Evolutionary conservation across 1,140 invertebrate species (phyloP).

Genomic region (Papilio aristodemus): DNA sequence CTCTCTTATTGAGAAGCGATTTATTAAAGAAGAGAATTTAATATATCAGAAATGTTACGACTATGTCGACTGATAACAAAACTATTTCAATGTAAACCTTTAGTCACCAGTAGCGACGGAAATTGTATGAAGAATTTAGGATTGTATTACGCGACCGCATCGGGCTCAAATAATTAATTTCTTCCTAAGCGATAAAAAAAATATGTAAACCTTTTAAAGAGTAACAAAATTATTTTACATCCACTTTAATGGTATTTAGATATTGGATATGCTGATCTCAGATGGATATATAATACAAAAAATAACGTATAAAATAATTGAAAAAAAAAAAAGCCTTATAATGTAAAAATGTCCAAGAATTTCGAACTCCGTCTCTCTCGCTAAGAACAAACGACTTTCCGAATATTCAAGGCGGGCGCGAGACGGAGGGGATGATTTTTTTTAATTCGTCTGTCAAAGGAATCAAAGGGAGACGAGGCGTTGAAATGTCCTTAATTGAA

Average conservation of each 20-base stretch:
- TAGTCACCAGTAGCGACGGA: too few species aligned
- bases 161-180: too few species aligned
- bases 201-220: too few species aligned
- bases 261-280: too few species aligned
- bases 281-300: too few species aligned
- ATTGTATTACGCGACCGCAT: too few species aligned
- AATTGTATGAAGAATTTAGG: too few species aligned
- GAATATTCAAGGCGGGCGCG: slow-evolving; percentile 19
- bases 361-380: neutral
- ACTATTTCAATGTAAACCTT: too few species aligned
- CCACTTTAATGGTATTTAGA: too few species aligned
- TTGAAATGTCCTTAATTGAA: slow-evolving; percentile 41
- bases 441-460: slow-evolving; percentile 38
- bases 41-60: neutral
- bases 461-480: slow-evolving; percentile 37
- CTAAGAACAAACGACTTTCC: slow-evolving; percentile 17
- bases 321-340: neutral
- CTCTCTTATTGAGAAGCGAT: neutral
- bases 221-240: too few species aligned
- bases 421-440: slow-evolving; percentile 28
- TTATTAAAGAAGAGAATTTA: neutral
- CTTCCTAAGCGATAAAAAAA: too few species aligned
- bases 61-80: neutral
- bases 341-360: neutral
- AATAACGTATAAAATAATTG: neutral